A percentile compares a stretch with the other conserved stretches of the same genome.
phyloP scores from a whole-genome alignment of 1,140 invertebrate species.

The Aethina tumida region DNA sequence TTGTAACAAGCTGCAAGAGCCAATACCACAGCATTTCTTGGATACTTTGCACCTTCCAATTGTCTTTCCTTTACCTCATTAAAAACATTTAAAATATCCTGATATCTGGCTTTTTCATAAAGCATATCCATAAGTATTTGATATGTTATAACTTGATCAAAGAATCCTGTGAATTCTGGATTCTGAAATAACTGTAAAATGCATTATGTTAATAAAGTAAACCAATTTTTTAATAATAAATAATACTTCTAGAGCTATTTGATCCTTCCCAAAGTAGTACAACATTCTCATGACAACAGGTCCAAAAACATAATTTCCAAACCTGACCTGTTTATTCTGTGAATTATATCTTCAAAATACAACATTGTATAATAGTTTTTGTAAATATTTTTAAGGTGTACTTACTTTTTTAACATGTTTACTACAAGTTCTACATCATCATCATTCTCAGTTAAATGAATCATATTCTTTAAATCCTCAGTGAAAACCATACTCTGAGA shows the following conservation, averaged over 20 bases:
- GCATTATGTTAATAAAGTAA: conserved; percentile 3
- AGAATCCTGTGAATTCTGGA: conserved; percentile 49
- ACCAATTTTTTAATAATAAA: conserved; percentile 4
- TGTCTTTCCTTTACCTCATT: conserved; percentile 47
- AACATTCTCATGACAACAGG: conserved; percentile 74
- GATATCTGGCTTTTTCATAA: conserved; percentile 56
- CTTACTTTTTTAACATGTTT: conserved; percentile 57
- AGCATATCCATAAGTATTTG: conserved; percentile 64
- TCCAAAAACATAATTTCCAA: conserved; percentile 72
- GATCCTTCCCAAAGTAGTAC: conserved; percentile 57
- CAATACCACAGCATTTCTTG: conserved; percentile 55
- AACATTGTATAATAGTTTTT: conserved; percentile 6
- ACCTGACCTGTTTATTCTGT: conserved; percentile 61
- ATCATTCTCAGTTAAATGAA: conserved; percentile 51
- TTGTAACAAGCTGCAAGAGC: conserved; percentile 63
- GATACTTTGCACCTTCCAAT: conserved; percentile 49
- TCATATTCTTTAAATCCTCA: conserved; percentile 75
- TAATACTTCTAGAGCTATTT: conserved; percentile 48
- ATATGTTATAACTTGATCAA: conserved; percentile 59
- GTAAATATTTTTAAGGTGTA: conserved; percentile 3
- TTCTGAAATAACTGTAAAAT: conserved; percentile 52
- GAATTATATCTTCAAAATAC: conserved; percentile 50
- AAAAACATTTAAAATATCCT: conserved; percentile 55
- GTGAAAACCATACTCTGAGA: conserved; percentile 64
- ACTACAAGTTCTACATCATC: conserved; percentile 53